Base-by-base conservation (phyloP, 2,888 invertebrate species). In the Cantharis lateralis region DNA sequence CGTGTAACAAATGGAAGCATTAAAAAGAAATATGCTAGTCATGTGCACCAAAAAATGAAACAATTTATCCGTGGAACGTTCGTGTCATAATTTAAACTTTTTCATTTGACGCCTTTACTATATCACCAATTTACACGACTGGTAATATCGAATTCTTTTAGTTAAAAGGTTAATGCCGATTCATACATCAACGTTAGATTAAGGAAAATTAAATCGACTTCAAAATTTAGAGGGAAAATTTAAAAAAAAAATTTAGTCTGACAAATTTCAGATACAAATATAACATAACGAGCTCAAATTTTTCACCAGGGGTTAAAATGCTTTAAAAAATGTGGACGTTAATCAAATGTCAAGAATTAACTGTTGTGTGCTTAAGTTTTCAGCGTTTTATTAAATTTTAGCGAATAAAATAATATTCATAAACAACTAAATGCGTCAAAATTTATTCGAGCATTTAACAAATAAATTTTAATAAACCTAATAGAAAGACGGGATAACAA, bases 1-100 rank as follows among this genome's bases (percentile, higher is more conserved):
- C 77, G 74, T 61, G 71, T 77, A 77, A 79, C 75, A 72, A 79
- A 79, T 74, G 79, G 71, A 48, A 15, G 68, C 79, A 75, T 79
- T 79, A 74, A 74, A 77, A 75, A 79, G 79, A 79, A 79, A 79
- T 79, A 79, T 76, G 79, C 79, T 72, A 75, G 66, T 69, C 78
- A 70, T 69, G 78, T 70, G 78, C 77, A 74, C 72, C 73, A 69
- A 77, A 70, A 79, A 79, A 75, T 74, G 74, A 77, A 77, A 76
- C 70, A 78, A 75, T 78, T 77, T 77, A 74, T 74, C 77, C 68
- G 64, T 61, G 48, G 64, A 68, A 70, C 70, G 71, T 70, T 76
- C 70, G 61, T 62, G 77, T 74, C 74, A 77, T 74, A 77, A 74
- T 77, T 74, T 77, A 74, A 77, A 78, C 70, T 78, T 78, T 75